Conservation (phyloP, 1,140 invertebrate species). For the Pseudoatta argentina region DNA sequence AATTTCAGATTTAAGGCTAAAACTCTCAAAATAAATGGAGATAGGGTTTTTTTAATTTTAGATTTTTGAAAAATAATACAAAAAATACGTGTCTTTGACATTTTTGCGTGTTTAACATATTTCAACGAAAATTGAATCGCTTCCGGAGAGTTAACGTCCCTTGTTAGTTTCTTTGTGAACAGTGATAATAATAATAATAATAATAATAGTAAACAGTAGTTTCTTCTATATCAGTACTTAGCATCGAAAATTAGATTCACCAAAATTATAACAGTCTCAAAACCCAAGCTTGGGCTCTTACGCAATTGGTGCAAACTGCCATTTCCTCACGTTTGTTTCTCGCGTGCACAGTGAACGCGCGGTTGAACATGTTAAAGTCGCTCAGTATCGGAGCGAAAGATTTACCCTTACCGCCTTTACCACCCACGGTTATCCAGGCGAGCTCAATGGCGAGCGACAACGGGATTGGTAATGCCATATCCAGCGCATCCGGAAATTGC, state of each 20-base stretch:
- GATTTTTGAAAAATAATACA: no score
- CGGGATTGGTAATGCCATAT: conserved; percentile 67
- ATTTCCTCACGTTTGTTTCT: conserved; percentile 71
- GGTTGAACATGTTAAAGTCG: conserved; percentile 80
- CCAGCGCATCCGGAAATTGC: conserved; percentile 83
- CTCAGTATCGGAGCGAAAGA: conserved; percentile 78
- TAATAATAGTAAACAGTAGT: no score
- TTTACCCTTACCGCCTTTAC: conserved; percentile 79
- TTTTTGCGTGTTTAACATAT: no score
- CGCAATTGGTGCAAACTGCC: neutral
- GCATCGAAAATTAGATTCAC: neutral
- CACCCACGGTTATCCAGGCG: conserved; percentile 77
- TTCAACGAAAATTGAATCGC: no score
- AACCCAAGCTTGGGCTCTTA: neutral
- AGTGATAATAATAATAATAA: no score
- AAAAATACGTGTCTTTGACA: no score
- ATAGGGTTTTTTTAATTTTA: no score
- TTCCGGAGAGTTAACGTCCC: no score
- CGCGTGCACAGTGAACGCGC: conserved; percentile 80
- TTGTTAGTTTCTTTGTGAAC: neutral
- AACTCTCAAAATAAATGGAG: no score
- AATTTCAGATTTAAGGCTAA: no score
- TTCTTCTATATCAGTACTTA: no score
- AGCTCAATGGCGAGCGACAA: conserved; percentile 79
- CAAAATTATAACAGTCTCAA: neutral